Percentiles rank a stretch among this genome's conserved stretches.
phyloP scores from a whole-genome alignment of 2,888 invertebrate genomes.

The Entomobrya multifasciata region DNA sequence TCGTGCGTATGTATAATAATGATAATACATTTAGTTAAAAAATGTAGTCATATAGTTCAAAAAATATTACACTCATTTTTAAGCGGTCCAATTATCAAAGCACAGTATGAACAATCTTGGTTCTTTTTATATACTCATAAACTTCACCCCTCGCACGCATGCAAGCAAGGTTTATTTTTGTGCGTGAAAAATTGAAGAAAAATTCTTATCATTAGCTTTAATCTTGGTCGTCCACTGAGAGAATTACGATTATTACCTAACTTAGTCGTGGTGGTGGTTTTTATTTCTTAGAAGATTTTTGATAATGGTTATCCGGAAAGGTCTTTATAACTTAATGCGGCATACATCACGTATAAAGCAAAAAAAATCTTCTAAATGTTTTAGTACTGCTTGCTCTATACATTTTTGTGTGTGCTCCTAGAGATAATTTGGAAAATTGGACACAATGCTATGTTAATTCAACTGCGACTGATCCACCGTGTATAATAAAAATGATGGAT shows the following conservation, averaged over 20 bases:
- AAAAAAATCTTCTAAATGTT: background rate
- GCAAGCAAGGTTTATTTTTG: background rate
- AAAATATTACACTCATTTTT: background rate
- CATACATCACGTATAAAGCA: slow-evolving; percentile 14
- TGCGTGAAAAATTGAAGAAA: slow-evolving; percentile 33
- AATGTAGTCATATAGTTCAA: too few species aligned
- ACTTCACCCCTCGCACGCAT: slow-evolving; percentile 25
- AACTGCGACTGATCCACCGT: slow-evolving; percentile 17
- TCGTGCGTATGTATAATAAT: too few species aligned
- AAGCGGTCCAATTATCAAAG: slow-evolving; percentile 47
- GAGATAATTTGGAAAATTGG: too few species aligned
- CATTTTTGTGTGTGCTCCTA: too few species aligned
- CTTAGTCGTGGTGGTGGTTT: slow-evolving; percentile 10
- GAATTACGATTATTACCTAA: slow-evolving; percentile 52
- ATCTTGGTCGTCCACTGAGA: slow-evolving; percentile 9
- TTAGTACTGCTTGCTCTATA: background rate
- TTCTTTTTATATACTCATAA: slow-evolving; percentile 51
- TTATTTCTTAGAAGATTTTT: slow-evolving; percentile 11
- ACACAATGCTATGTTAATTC: background rate
- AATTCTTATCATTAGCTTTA: slow-evolving; percentile 37
- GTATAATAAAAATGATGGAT: slow-evolving; percentile 18
- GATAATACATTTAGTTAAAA: too few species aligned
- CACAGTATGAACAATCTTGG: slow-evolving; percentile 58
- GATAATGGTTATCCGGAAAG: slow-evolving; percentile 27
- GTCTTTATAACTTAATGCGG: background rate